These are phyloP conservation scores for Oostethus manadensis DNA, from an alignment of 2,113 vertebrate species.

Conservation along the genomic window DNA sequence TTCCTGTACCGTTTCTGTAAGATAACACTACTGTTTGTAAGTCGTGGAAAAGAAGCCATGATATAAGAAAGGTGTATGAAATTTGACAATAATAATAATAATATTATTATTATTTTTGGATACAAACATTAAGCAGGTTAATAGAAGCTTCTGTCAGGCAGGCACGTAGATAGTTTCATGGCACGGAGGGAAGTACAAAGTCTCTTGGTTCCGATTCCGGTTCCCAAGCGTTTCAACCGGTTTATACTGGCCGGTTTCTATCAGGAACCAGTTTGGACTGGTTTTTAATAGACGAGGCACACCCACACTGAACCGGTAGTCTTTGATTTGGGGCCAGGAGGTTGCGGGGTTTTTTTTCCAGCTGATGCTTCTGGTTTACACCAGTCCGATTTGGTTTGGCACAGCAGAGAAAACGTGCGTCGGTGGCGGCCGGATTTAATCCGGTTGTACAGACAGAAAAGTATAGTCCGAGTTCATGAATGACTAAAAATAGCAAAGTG, in stretches of 20 bases:
- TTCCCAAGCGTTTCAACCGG: slow-evolving; percentile 7
- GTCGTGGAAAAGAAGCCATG: slow-evolving; percentile 67
- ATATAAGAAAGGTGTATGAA: slow-evolving; percentile 66
- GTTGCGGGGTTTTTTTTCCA: neutral
- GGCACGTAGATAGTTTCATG: slow-evolving; percentile 69
- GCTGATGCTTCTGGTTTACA: slow-evolving; percentile 10
- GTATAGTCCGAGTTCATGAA: no score
- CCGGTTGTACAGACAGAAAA: slow-evolving; percentile 32
- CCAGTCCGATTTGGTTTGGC: slow-evolving; percentile 41
- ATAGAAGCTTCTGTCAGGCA: slow-evolving; percentile 66
- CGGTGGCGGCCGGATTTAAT: slow-evolving; percentile 35
- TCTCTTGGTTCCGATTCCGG: slow-evolving; percentile 59
- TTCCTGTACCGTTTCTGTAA: slow-evolving; percentile 3
- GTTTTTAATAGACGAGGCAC: slow-evolving; percentile 18
- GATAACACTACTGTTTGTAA: slow-evolving; percentile 57
- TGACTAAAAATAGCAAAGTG: no score
- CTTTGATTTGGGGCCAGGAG: neutral
- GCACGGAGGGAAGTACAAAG: slow-evolving; percentile 69
- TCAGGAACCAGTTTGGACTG: slow-evolving; percentile 40
- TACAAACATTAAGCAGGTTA: slow-evolving; percentile 72
- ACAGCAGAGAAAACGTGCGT: slow-evolving; percentile 1
- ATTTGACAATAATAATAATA: no score
- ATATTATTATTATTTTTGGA: slow-evolving; percentile 58
- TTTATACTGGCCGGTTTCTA: slow-evolving; percentile 9
- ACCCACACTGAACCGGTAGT: neutral